These are phyloP conservation scores for Littorina saxatilis DNA, from an alignment of 1,140 invertebrate species.

Conservation along the genomic window DNA sequence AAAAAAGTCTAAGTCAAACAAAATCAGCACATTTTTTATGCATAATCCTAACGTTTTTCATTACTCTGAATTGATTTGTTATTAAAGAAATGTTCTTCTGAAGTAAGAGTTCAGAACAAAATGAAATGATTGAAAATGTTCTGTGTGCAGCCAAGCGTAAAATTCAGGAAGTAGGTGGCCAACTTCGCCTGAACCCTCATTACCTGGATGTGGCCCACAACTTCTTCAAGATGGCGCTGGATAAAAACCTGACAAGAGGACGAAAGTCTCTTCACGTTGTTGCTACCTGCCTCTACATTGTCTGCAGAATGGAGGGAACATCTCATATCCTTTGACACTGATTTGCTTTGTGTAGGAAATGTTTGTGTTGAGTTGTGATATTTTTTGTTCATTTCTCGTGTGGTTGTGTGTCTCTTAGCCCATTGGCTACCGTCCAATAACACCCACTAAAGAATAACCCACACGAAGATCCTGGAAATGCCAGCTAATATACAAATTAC, in stretches of 20 bases:
- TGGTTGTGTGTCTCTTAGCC: neutral
- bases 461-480: neutral
- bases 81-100: no score
- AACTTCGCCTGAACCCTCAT: constrained; percentile 87
- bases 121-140: no score
- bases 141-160: constrained; percentile 66
- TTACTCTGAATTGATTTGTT: no score
- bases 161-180: constrained; percentile 73
- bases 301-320: constrained; percentile 94
- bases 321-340: constrained; percentile 88
- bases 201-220: constrained; percentile 95
- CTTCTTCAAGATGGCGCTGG: constrained; percentile 97
- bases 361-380: neutral
- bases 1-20: no score
- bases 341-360: neutral
- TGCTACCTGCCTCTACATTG: constrained; percentile 98
- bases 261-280: constrained; percentile 93
- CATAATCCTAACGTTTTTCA: no score
- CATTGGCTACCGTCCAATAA: neutral
- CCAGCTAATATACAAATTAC: no score
- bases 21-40: no score
- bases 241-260: constrained; percentile 87
- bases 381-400: neutral
- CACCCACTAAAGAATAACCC: neutral
- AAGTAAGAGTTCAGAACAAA: no score